Evolutionary conservation across 2,113 vertebrate species (phyloP).

Genomic region (Cyphotilapia sp.): DNA sequence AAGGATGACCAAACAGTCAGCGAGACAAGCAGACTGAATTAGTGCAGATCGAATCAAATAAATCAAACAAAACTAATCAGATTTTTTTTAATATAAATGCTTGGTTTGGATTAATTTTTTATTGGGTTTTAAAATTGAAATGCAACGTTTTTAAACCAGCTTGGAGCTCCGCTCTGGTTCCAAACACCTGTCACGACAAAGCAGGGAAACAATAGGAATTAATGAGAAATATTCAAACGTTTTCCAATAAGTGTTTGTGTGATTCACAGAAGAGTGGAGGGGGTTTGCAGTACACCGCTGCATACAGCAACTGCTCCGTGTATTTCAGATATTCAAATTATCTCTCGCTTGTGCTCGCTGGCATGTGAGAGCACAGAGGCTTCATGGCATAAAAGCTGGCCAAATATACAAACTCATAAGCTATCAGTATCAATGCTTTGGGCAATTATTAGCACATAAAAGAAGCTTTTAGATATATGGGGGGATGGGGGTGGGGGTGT

Average conservation of each 20-base stretch:
- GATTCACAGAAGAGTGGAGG: neutral
- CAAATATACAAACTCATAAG: neutral
- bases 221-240: neutral
- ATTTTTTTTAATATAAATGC: neutral
- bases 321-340: constrained; percentile 7
- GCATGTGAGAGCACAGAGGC: neutral
- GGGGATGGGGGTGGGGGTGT: neutral
- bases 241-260: neutral
- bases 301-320: neutral
- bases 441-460: constrained; percentile 28
- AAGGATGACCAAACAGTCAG: constrained; percentile 26
- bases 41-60: constrained; percentile 3
- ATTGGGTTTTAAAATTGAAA: neutral
- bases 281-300: neutral
- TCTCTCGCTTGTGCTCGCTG: neutral
- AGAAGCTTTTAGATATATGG: neutral
- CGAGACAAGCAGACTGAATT: constrained; percentile 5
- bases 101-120: neutral
- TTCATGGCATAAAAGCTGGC: neutral
- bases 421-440: neutral
- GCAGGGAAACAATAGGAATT: neutral
- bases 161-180: neutral
- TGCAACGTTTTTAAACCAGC: neutral
- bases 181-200: neutral
- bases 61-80: neutral